Evolutionary conservation across 1,140 invertebrate species (phyloP).

Genomic region (Cyclina sinensis): DNA sequence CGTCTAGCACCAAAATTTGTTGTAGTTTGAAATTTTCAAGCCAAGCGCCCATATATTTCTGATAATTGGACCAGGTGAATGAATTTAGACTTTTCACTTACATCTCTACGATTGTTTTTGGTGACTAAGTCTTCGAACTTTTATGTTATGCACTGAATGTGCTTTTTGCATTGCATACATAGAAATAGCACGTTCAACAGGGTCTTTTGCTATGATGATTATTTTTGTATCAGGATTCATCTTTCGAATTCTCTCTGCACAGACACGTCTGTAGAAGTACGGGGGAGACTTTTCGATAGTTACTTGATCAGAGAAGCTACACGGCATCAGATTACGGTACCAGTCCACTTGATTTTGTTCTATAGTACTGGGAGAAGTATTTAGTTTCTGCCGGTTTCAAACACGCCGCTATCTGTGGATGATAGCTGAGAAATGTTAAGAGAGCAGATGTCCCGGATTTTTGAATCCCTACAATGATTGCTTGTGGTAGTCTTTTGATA

Average conservation of each 20-base stretch:
- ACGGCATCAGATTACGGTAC: slow-evolving; percentile 34
- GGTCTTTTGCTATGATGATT: slow-evolving; percentile 26
- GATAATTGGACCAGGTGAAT: not conserved
- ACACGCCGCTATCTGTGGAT: slow-evolving; percentile 46
- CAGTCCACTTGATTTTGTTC: not conserved
- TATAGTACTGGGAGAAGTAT: not conserved
- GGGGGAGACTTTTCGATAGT: slow-evolving; percentile 38
- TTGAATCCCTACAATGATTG: slow-evolving; percentile 14
- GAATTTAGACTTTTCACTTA: not conserved
- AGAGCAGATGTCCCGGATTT: slow-evolving; percentile 23
- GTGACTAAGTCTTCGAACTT: not conserved
- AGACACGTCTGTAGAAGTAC: slow-evolving; percentile 12
- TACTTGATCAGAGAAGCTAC: slow-evolving; percentile 15
- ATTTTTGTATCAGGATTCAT: slow-evolving; percentile 17
- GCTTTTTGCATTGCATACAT: slow-evolving; percentile 15
- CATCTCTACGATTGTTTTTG: not conserved
- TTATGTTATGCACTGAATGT: not conserved
- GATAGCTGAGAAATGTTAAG: not conserved
- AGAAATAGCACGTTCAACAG: not conserved
- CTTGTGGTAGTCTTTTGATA: slow-evolving; percentile 12
- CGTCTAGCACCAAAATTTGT: slow-evolving; percentile 15
- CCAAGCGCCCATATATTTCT: not conserved
- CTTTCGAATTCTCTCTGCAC: slow-evolving; percentile 1
- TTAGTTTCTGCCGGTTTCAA: not conserved
- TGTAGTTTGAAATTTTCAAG: not conserved